Evolutionary conservation across 2,113 vertebrate species (phyloP).

Genomic region (Elaphurus davidianus): DNA sequence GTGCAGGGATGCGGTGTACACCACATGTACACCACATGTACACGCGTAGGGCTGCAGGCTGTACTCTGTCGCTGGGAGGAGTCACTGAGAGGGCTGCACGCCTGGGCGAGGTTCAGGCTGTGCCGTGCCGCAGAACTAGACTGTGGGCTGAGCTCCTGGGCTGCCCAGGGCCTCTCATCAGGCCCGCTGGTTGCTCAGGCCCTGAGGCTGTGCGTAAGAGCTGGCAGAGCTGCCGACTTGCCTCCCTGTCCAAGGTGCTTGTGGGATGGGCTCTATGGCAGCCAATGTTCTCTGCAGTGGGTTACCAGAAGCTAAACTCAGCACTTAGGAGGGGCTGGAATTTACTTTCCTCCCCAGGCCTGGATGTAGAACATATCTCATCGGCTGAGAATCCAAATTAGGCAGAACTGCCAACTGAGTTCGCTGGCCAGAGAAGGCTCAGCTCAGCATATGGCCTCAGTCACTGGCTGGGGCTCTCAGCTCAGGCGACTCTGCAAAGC

Average conservation of each 20-base stretch:
- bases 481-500: neutral
- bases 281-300: neutral
- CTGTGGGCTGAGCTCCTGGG: neutral
- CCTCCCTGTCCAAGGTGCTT: neutral
- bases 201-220: too few species aligned
- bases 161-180: neutral
- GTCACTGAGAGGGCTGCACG: neutral
- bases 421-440: neutral
- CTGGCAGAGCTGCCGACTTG: neutral
- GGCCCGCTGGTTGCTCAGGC: too few species aligned
- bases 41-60: neutral
- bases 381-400: neutral
- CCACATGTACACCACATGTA: fast-evolving
- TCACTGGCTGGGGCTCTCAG: neutral
- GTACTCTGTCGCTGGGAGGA: neutral
- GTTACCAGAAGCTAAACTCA: neutral
- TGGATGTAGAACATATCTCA: neutral
- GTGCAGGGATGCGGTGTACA: neutral
- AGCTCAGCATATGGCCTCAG: neutral
- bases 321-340: neutral
- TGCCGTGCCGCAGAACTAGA: neutral
- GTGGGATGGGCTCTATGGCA: neutral
- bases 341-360: neutral
- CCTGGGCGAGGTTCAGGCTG: neutral
- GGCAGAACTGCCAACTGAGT: neutral